A percentile compares a stretch with the other conserved stretches of the same genome.
These are phyloP conservation scores for Camptogramma bilineatum DNA, from an alignment of 2,888 invertebrate species.

Conservation along the genomic window DNA sequence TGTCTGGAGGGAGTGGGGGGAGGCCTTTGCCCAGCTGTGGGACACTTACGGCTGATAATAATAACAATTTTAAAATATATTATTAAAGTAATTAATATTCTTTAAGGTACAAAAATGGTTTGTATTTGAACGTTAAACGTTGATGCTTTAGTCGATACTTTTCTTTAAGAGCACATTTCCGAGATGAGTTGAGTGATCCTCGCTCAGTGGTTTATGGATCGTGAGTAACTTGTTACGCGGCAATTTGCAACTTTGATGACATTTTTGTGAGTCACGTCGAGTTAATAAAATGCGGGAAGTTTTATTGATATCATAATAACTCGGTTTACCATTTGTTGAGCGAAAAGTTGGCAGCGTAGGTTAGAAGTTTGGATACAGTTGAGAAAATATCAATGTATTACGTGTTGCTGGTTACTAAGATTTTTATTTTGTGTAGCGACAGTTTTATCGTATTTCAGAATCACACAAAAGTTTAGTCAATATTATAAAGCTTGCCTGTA, in stretches of 20 bases:
- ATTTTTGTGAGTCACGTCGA: conserved; percentile 49
- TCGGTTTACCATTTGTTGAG: conserved; percentile 26
- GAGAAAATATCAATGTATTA: neutral
- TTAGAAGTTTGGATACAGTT: conserved; percentile 15
- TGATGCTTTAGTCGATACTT: conserved; percentile 16
- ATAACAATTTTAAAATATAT: no score
- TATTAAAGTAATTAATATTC: no score
- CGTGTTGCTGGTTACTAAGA: neutral
- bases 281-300: conserved; percentile 40
- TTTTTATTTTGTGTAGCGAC: neutral
- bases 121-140: no score
- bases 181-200: conserved; percentile 39
- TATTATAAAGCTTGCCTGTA: no score
- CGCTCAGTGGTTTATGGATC: conserved; percentile 59
- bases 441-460: no score
- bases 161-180: conserved; percentile 23
- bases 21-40: no score
- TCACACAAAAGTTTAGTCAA: no score
- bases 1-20: no score
- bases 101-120: no score
- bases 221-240: conserved; percentile 65
- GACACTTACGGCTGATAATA: no score
- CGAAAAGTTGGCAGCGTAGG: conserved; percentile 25
- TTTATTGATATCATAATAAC: conserved; percentile 38
- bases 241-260: conserved; percentile 56